These are phyloP conservation scores for Hypothenemus hampei DNA, from an alignment of 1,140 invertebrate species.

Conservation along the genomic window DNA sequence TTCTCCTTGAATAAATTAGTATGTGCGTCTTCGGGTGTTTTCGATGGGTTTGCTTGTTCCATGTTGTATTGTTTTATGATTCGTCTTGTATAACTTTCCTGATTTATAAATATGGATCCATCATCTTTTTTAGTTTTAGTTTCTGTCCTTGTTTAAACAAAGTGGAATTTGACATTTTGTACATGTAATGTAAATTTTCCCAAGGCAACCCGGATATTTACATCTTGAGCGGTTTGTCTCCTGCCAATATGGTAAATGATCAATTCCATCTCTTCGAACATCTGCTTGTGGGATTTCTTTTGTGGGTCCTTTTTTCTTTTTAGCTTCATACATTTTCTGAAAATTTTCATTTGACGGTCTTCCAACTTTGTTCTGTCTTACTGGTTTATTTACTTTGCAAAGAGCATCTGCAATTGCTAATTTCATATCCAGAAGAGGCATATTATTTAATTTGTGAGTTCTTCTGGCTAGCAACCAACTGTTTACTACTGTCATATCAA, in stretches of 20 bases:
- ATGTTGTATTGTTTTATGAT: too few species aligned
- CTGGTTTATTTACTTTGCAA: constrained; percentile 15
- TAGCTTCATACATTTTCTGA: constrained; percentile 13
- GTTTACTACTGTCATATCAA: constrained; percentile 24
- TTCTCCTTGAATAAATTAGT: too few species aligned
- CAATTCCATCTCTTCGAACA: constrained; percentile 1
- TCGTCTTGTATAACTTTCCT: too few species aligned
- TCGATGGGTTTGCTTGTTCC: too few species aligned
- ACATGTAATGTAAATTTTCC: constrained; percentile 10
- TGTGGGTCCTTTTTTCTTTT: constrained; percentile 7
- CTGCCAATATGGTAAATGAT: constrained; percentile 9
- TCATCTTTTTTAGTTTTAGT: too few species aligned
- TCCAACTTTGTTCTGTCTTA: constrained; percentile 1
- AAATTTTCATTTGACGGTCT: constrained; percentile 10
- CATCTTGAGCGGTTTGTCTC: neutral
- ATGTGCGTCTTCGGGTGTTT: too few species aligned
- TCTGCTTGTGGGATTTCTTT: constrained; percentile 6
- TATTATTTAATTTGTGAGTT: constrained; percentile 1
- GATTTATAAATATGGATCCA: too few species aligned
- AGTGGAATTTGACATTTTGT: constrained; percentile 5
- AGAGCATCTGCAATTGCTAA: constrained; percentile 21
- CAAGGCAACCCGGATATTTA: constrained; percentile 2
- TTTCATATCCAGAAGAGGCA: constrained; percentile 20
- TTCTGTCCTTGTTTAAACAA: constrained; percentile 20
- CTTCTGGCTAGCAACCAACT: constrained; percentile 26